These are phyloP conservation scores for Hyppa rectilinea DNA, from an alignment of 2,888 invertebrate genomes.

Conservation along the genomic window DNA sequence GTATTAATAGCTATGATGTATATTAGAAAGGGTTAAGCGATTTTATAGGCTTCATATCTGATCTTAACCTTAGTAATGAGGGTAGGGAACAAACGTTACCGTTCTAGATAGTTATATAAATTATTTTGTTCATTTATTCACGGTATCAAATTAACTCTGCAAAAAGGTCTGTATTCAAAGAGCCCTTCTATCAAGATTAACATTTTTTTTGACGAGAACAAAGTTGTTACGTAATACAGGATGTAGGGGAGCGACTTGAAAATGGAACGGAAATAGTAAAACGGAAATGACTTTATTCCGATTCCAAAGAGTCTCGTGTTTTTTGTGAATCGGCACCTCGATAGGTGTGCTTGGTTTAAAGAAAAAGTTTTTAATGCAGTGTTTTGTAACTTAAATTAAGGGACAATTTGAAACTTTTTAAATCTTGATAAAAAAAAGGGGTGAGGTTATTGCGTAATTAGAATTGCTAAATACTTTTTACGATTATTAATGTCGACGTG, in stretches of 20 bases:
- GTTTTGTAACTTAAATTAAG: conserved; percentile 13
- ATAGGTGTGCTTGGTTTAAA: conserved; percentile 44
- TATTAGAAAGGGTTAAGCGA: conserved; percentile 74
- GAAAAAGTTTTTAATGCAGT: conserved; percentile 22
- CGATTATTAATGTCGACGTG: background rate
- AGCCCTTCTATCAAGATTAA: conserved; percentile 54
- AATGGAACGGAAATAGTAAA: conserved; percentile 76
- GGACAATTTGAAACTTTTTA: background rate
- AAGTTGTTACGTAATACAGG: conserved; percentile 64
- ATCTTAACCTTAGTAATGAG: conserved; percentile 67
- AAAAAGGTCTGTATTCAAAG: conserved; percentile 43
- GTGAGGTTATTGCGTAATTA: background rate
- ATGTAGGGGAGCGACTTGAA: conserved; percentile 69
- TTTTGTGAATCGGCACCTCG: conserved; percentile 57
- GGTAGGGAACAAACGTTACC: conserved; percentile 43
- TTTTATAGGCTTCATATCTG: conserved; percentile 69
- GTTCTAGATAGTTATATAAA: conserved; percentile 42
- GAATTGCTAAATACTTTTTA: background rate
- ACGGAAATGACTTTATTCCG: conserved; percentile 75
- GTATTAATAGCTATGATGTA: conserved; percentile 77
- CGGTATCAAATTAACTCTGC: conserved; percentile 19
- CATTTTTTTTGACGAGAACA: conserved; percentile 60
- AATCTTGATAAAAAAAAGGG: background rate
- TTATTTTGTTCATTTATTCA: conserved; percentile 58
- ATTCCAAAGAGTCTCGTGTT: conserved; percentile 64